Conservation (phyloP, 2,888 invertebrate species). For the Caradrina clavipalpis region DNA sequence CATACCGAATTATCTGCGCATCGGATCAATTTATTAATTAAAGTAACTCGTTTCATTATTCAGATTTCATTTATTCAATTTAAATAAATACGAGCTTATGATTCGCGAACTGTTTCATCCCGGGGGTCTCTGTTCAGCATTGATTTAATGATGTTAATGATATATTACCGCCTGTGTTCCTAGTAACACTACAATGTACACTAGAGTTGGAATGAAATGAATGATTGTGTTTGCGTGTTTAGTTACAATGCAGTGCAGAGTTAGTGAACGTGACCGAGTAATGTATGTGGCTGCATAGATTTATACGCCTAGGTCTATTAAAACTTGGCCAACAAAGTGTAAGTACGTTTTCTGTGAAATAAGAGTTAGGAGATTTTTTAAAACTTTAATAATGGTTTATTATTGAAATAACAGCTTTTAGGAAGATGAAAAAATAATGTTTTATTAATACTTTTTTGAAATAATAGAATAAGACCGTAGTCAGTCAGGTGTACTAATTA, state of each 20-base stretch:
- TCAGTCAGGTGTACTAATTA: too few species aligned
- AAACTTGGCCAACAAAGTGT: conserved; percentile 38
- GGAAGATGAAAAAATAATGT: too few species aligned
- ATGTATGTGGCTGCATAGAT: conserved; percentile 25
- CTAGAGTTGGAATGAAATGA: conserved; percentile 36
- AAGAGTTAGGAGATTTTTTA: not conserved
- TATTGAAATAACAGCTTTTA: too few species aligned
- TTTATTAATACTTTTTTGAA: too few species aligned
- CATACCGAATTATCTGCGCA: conserved; percentile 14
- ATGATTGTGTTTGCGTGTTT: conserved; percentile 52
- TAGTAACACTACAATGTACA: conserved; percentile 5
- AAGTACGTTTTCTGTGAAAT: conserved; percentile 13
- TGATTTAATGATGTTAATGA: conserved; percentile 40
- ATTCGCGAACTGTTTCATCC: conserved; percentile 13
- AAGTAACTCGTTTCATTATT: conserved; percentile 37
- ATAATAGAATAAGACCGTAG: too few species aligned
- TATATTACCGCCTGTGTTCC: not conserved
- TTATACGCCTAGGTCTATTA: conserved; percentile 39
- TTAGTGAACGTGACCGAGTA: conserved; percentile 35
- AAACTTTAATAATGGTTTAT: too few species aligned
- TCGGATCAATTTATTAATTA: conserved; percentile 33
- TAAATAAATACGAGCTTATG: conserved; percentile 44
- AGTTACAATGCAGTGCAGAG: conserved; percentile 30
- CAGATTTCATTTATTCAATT: conserved; percentile 22
- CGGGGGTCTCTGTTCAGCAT: conserved; percentile 10